Conservation (phyloP, 92 coral and sea anemone species). For the Meandrina meandrites region DNA sequence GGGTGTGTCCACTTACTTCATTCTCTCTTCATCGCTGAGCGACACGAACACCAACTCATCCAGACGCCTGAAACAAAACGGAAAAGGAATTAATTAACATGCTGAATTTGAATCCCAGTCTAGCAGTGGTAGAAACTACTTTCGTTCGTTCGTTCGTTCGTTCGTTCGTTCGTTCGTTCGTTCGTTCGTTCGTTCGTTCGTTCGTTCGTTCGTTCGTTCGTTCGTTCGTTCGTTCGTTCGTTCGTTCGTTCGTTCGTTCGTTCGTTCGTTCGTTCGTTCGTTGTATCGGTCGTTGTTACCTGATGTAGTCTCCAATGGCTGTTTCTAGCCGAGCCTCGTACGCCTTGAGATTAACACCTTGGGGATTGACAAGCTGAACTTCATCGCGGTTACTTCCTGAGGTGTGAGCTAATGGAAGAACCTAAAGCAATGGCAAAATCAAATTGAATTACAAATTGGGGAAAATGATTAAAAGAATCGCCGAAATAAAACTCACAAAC, state of each 20-base stretch:
- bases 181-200: too few relatives aligned
- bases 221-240: too few relatives aligned
- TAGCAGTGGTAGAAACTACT: too few relatives aligned
- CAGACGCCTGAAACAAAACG: constrained; percentile 53
- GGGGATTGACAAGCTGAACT: constrained; percentile 86
- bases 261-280: too few relatives aligned
- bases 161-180: too few relatives aligned
- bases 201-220: too few relatives aligned
- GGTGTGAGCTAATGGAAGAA: constrained; percentile 86
- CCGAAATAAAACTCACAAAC: neutral
- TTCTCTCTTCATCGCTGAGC: constrained; percentile 79
- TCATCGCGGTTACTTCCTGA: constrained; percentile 87
- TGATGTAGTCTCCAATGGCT: constrained; percentile 67
- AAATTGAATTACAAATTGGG: neutral
- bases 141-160: too few relatives aligned
- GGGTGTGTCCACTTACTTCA: constrained; percentile 62
- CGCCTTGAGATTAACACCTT: constrained; percentile 83
- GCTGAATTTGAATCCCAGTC: neutral
- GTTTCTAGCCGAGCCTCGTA: constrained; percentile 76
- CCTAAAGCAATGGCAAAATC: constrained; percentile 32
- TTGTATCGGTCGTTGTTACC: too few relatives aligned
- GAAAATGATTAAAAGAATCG: neutral
- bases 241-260: too few relatives aligned
- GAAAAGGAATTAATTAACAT: neutral
- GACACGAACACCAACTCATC: constrained; percentile 74